Evolutionary conservation across 2,797 vertebrate species (phyloP), one percentile per base, ranked within the genome.

Genomic region (Selene dorsalis): DNA sequence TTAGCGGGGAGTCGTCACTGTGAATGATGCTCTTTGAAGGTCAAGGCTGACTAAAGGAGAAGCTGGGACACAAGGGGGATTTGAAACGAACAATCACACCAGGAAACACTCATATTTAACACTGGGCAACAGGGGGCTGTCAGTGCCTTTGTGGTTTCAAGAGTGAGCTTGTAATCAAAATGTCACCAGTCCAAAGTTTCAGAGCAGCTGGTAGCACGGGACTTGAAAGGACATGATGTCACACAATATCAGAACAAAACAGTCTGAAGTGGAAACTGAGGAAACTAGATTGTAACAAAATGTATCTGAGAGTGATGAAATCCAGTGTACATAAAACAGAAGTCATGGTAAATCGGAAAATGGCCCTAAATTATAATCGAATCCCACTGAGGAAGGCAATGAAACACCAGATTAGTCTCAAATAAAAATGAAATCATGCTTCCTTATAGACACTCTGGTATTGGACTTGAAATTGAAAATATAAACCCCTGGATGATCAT

Each of bases 21-120:
- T 80, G 66, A 85, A 75, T 70, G 78, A 82, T 77, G 82, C 62
- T 68, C 74, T 84, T 79, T 86, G 90, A 91, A 90, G 86, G 87
- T 90, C 82, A 77, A 77, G 66, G 30, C 77, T 69, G 65, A 78
- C 79, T 53, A 61, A 77, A 75, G 74, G 52, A 62, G 50, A 82
- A 72, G 45, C 75, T 74, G 9, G 52, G 60, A 71, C 56, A 71
- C 61, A 55, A 73, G 38, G 50, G 55, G 63, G 50, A 47, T 80
- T 48, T 68, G 52, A 83, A 87, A 75, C 32, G 47, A 73, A 57
- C 50, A 65, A 48, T 57, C 61, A 43, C 32, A 48, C 69, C 38
- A 73, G 68, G 72, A 79, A 71, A 77, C 55, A 13, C 55, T 59
- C 58, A n/a, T 24, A 62, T 61, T 64, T 55, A 55, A 69, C 43